Evolutionary conservation across 2,797 vertebrate genomes (phyloP), one percentile per base, ranked within the genome.

Genomic region (Tinamus major): DNA sequence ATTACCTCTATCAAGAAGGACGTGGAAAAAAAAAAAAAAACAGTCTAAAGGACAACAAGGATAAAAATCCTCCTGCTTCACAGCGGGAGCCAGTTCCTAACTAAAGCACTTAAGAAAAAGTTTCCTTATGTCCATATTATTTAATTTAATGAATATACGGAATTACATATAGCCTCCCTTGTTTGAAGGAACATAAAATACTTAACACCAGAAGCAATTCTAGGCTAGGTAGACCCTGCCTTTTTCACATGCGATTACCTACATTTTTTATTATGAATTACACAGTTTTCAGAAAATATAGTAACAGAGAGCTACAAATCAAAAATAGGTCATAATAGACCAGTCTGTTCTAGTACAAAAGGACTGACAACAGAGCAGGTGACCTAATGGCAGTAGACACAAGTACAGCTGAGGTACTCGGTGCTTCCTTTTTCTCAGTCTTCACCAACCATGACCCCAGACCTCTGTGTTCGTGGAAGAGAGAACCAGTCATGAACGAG

Each of bases 1-100:
- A 92, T 95, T 90, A 94, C 67, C 76, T 83, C 85, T 95, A 83
- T 95, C 95, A 96, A 90, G 86, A 71, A 96, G 94, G 92, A 90
- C 93, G 74, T 70, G 67, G 44, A 20, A 21, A 21, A 46, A 20
- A 20, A 93, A 46, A 48, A 97, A 91, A 53, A 94, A 95, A 92
- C 46, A 83, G 86, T 77, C 84, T 48, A 85, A 87, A 94, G 94
- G 93, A 95, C 92, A 95, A 77, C 56, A 92, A 92, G 88, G 71
- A 94, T 93, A 94, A 96, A 93, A 91, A 80, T 12, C 29, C 20
- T 81, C 15, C 82, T 70, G 67, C 56, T 86, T 93, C 67, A 62
- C n/a, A 79, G 20, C 37, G 82, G 76, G 90, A 93, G 51, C 65
- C 9, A 55, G 37, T 69, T 85, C 70, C 44, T 35, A 87, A 90